These are phyloP conservation scores for Athalia cordata DNA, from an alignment of 2,888 invertebrate species.

Conservation along the genomic window DNA sequence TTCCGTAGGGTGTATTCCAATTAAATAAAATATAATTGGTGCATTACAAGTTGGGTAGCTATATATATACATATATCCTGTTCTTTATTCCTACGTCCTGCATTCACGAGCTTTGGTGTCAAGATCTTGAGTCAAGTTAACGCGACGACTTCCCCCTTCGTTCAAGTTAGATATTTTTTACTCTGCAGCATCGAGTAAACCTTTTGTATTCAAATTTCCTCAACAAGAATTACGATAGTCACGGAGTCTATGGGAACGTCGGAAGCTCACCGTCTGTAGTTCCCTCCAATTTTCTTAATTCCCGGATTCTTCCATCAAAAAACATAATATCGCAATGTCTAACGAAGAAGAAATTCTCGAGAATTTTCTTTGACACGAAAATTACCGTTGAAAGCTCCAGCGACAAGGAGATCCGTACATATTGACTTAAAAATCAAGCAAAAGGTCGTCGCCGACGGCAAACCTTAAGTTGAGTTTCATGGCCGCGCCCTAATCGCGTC, in stretches of 20 bases:
- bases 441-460: too few relatives aligned
- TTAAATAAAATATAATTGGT: constrained; percentile 37
- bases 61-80: neutral
- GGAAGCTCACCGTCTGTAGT: neutral
- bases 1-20: constrained; percentile 20
- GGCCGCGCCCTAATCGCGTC: too few relatives aligned
- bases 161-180: neutral
- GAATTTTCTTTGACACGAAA: too few relatives aligned
- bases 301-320: too few relatives aligned
- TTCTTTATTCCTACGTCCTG: neutral
- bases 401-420: too few relatives aligned
- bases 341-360: too few relatives aligned
- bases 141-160: neutral
- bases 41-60: neutral
- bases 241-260: neutral
- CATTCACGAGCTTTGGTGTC: constrained; percentile 15
- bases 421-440: too few relatives aligned
- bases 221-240: neutral
- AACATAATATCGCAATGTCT: too few relatives aligned
- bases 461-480: too few relatives aligned
- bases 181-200: constrained; percentile 8
- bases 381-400: too few relatives aligned
- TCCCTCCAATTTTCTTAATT: too few relatives aligned
- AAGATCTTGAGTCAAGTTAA: constrained; percentile 20
- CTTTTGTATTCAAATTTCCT: constrained; percentile 7